Percentiles rank a stretch among this genome's conserved stretches.
These are phyloP conservation scores for Elysia crispata DNA, from an alignment of 2,888 invertebrate species.

Conservation along the genomic window DNA sequence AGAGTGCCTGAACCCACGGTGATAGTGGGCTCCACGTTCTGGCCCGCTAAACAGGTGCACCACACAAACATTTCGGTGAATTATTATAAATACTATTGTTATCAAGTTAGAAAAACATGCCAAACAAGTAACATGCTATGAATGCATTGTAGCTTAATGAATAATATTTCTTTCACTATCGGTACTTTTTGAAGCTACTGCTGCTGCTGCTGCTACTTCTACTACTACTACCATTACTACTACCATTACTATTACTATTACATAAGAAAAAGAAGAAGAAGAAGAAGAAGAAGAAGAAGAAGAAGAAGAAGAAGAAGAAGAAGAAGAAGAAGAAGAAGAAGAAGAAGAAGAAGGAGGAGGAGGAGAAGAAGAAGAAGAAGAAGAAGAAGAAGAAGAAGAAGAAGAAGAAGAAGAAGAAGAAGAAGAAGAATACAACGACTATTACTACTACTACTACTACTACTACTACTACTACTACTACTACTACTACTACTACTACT, in stretches of 20 bases:
- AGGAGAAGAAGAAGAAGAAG: slow-evolving; percentile 6
- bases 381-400: background rate
- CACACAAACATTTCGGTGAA: too few species aligned
- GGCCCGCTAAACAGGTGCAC: too few species aligned
- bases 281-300: background rate
- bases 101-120: too few species aligned
- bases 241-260: background rate
- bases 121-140: too few species aligned
- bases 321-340: slow-evolving; percentile 5
- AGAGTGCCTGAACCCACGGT: too few species aligned
- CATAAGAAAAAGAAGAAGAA: background rate
- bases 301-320: slow-evolving; percentile 6
- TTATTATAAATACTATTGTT: too few species aligned
- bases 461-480: background rate
- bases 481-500: slow-evolving; percentile 34
- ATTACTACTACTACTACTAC: too few species aligned
- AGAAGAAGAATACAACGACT: too few species aligned
- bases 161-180: too few species aligned
- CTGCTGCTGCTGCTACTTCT: background rate
- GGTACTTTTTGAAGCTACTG: too few species aligned
- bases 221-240: background rate
- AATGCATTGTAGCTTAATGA: too few species aligned
- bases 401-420: slow-evolving; percentile 3
- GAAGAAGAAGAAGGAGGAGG: background rate
- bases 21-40: too few species aligned